phyloP scores from a whole-genome alignment of 1,140 invertebrate species.

The Chironomus striatipennis region DNA sequence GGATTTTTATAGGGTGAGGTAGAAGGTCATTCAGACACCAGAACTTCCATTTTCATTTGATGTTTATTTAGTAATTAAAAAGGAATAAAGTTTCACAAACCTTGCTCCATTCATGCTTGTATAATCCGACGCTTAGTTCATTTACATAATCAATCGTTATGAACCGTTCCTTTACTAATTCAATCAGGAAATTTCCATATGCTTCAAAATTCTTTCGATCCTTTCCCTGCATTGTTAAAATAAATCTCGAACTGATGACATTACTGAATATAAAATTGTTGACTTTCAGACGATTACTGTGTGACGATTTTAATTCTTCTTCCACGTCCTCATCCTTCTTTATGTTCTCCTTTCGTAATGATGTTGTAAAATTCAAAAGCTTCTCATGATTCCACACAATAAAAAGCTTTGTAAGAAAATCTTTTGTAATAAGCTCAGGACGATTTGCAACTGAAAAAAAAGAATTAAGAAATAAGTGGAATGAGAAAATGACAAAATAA shows the following conservation, averaged over 20 bases:
- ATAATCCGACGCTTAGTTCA: conserved; percentile 32
- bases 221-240: conserved; percentile 28
- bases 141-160: conserved; percentile 32
- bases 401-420: conserved; percentile 20
- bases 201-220: conserved; percentile 26
- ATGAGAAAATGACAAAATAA: conserved; percentile 14
- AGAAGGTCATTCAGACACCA: neutral
- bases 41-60: neutral
- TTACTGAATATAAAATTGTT: conserved; percentile 28
- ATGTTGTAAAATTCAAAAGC: conserved; percentile 17
- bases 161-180: conserved; percentile 29
- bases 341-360: neutral
- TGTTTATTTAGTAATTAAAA: neutral
- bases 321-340: neutral
- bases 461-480: conserved; percentile 30
- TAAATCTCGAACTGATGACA: conserved; percentile 31
- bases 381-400: conserved; percentile 22
- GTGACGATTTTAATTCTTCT: neutral
- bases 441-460: conserved; percentile 16
- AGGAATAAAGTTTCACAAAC: conserved; percentile 21
- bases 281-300: neutral
- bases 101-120: conserved; percentile 32
- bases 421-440: conserved; percentile 19
- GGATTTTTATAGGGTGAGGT: neutral
- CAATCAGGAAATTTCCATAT: conserved; percentile 29